phyloP scores from a whole-genome alignment of 2,113 vertebrate species.

The Pandion haliaetus region DNA sequence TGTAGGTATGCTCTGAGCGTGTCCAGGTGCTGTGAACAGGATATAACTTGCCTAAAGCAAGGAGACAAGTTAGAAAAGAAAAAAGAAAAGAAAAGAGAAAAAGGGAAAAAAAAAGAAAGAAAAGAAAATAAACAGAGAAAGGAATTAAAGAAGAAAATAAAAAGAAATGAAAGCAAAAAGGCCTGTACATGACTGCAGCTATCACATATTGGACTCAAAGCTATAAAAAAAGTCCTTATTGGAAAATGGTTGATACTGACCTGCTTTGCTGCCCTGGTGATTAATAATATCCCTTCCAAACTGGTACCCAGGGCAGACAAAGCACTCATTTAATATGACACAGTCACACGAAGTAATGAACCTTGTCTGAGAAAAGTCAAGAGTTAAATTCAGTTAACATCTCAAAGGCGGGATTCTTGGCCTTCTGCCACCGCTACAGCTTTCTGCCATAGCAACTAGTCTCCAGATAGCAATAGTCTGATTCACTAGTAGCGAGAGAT shows the following conservation, averaged over 20 bases:
- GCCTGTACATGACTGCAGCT: neutral
- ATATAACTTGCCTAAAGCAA: neutral
- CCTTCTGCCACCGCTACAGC: neutral
- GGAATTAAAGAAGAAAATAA: neutral
- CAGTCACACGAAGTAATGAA: neutral
- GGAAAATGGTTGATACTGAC: neutral
- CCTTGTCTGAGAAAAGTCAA: slow-evolving; percentile 23
- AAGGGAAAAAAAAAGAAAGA: neutral
- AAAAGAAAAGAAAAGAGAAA: neutral
- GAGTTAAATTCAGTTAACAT: slow-evolving; percentile 44
- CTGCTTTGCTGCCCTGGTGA: neutral
- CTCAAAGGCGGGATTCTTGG: slow-evolving; percentile 31
- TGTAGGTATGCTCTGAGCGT: neutral
- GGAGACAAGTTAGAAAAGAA: neutral
- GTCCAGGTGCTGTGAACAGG: neutral
- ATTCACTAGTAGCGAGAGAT: neutral
- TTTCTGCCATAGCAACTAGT: slow-evolving; percentile 47
- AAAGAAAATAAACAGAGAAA: too few relatives aligned
- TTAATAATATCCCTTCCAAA: neutral
- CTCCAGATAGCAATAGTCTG: neutral
- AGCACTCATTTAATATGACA: neutral
- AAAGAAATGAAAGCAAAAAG: neutral
- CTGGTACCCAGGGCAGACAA: neutral
- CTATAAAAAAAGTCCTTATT: neutral
- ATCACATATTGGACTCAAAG: neutral